Base-by-base conservation (phyloP, 2,888 invertebrate species). In the Eristalinus sepulchralis region DNA sequence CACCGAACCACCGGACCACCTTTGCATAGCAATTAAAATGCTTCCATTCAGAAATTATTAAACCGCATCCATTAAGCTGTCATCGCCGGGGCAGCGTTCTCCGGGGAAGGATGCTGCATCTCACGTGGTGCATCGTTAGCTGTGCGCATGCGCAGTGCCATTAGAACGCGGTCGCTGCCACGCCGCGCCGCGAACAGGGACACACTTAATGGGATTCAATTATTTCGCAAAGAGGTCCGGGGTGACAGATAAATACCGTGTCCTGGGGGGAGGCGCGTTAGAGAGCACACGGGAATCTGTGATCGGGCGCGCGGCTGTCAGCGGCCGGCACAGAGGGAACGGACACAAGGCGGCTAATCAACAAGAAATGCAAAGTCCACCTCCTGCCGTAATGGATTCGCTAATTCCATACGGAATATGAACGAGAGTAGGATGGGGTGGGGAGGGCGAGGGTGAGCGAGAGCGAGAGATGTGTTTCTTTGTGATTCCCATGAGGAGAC, bases 1-100 rank as follows among this genome's bases (percentile, higher is more conserved):
- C 55, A 20, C 47, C 34, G 20, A 53, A 24, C n/a, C 39, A 57
- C 22, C 20, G 34, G 68, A 72, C 77, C 77, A 70, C 73, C 68
- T 78, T 78, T 86, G 82, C 85, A 82, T 86, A 68, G 78, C 86
- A 86, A 86, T 86, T 86, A 86, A 86, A 86, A 86, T 75, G 78
- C 83, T 83, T 79, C 66, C 70, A 83, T 79, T 83, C 75, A 83
- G 70, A 79, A 83, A 79, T 83, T 86, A 86, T 86, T 78, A 83
- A 86, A 79, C 86, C 79, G 75, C 71, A 83, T 86, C 86, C 86
- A 86, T 86, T 86, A 83, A 86, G 71, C 83, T 86, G 86, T 86
- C 86, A 86, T 83, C 86, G 83, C 71, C 75, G 60, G 63, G 82
- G 78, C 82, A 78, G 27, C 82, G 77, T 78, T 60, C 70, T 78